phyloP scores from a whole-genome alignment of 2,113 vertebrate species.

The Machaerirhynchus nigripectus region DNA sequence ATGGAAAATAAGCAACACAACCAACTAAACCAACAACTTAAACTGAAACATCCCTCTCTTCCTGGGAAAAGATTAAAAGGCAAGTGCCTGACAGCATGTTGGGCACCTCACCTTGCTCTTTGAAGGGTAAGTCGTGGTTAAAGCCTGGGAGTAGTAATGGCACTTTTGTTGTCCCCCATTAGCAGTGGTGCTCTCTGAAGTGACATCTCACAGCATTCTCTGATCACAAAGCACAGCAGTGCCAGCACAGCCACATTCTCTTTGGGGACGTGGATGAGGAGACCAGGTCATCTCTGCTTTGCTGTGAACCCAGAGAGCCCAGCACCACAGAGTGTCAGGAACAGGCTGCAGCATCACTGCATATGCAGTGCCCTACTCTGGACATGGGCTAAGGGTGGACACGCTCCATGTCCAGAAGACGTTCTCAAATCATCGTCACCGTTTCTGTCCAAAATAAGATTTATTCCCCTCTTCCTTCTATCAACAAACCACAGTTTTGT shows the following conservation, averaged over 20 bases:
- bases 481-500: not conserved
- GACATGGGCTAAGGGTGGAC: not conserved
- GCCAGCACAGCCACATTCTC: not conserved
- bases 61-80: not conserved
- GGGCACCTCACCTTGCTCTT: not conserved
- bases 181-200: not conserved
- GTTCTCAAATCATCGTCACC: not conserved
- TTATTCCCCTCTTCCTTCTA: not conserved
- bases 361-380: not conserved
- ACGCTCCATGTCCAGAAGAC: rapidly evolving
- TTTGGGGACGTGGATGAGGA: not conserved
- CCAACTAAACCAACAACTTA: not conserved
- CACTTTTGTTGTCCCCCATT: not conserved
- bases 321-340: not conserved
- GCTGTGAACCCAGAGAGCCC: not conserved
- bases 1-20: not conserved
- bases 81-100: not conserved
- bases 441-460: not conserved
- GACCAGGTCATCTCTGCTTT: not conserved
- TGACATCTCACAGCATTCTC: not conserved
- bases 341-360: not conserved
- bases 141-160: not conserved
- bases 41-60: not conserved
- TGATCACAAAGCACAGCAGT: not conserved
- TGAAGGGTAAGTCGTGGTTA: not conserved